Evolutionary conservation across 2,797 vertebrate genomes (phyloP).

Genomic region (Hoplostethus mediterraneus): DNA sequence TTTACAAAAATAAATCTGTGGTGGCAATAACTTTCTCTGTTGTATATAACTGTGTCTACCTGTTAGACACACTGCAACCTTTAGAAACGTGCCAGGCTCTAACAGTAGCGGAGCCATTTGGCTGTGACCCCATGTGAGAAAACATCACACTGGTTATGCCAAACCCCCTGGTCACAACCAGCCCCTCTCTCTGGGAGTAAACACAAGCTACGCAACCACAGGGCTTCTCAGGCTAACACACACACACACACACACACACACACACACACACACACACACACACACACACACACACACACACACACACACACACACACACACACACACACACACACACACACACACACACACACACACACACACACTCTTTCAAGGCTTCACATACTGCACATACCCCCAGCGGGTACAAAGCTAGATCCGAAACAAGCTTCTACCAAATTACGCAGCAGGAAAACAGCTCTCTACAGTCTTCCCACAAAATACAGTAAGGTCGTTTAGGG

Average conservation of each 20-base stretch:
- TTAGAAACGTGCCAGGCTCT: background rate
- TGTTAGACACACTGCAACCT: background rate
- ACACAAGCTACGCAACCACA: background rate
- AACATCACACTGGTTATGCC: slow-evolving; percentile 7
- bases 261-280: too few relatives aligned
- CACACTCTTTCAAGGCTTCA: background rate
- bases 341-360: background rate
- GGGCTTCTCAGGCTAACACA: background rate
- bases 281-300: too few relatives aligned
- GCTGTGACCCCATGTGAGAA: slow-evolving; percentile 6
- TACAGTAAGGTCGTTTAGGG: too few relatives aligned
- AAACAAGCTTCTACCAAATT: slow-evolving; percentile 17
- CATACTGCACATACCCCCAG: slow-evolving; percentile 18
- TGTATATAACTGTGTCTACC: background rate
- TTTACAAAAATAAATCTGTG: background rate
- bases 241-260: background rate
- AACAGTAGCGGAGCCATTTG: background rate
- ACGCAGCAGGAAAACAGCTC: slow-evolving; percentile 8
- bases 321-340: background rate
- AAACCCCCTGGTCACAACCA: background rate
- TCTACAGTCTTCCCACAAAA: slow-evolving; percentile 15
- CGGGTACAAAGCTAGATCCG: slow-evolving; percentile 10
- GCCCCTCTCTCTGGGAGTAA: background rate
- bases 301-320: background rate
- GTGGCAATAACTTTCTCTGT: background rate